Base-by-base conservation (phyloP, 2,797 vertebrate species). In the Phrynocephalus vlangalii region DNA sequence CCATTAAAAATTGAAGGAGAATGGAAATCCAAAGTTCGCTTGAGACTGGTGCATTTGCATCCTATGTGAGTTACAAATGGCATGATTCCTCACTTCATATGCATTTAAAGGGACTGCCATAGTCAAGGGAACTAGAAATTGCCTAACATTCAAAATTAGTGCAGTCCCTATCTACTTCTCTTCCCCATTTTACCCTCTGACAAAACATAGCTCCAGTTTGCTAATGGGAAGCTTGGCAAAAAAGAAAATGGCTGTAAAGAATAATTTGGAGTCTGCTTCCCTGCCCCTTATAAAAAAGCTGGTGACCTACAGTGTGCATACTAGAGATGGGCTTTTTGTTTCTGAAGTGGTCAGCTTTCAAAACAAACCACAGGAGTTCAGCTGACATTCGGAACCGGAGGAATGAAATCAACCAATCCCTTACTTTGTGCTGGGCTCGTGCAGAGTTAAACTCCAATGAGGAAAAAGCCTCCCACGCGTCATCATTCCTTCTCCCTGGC, bases 1-100 rank as follows among this genome's bases (percentile, higher is more conserved):
- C 96, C 95, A 94, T 96, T 93, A 95, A 87, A 50, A 79, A 3
- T 15, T 8, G 18, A 71, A 70, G 11, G 20, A 38, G 24, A 4
- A 30, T 26, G 20, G 70, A 82, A 30, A 22, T 20, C 6, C 16
- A 9, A 48, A 44, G 16, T 28, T 63, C 30, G 72, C n/a, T 68
- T 78, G 28, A 30, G 18, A 44, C 22, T 30, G 30, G 3, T 68
- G 10, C 6, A 16, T 22, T 4, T 52, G 3, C 26, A 56, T 71
- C 9, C 13, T n/a, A 38, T 22, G 26, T 56, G 20, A 3, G 38
- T 85, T 76, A 66, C 44, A 6, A 33, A 4, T 24, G 18, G 66
- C n/a, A 20, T 24, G 26, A n/a, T 77, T 8, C 60, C 44, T 15
- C 33, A 26, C 9, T n/a, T 8, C 6, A 9, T 5, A n/a, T 1